Evolutionary conservation across 1,140 invertebrate species (phyloP), one percentile per base, ranked within the genome.

Genomic region (Aleiodes sp.): DNA sequence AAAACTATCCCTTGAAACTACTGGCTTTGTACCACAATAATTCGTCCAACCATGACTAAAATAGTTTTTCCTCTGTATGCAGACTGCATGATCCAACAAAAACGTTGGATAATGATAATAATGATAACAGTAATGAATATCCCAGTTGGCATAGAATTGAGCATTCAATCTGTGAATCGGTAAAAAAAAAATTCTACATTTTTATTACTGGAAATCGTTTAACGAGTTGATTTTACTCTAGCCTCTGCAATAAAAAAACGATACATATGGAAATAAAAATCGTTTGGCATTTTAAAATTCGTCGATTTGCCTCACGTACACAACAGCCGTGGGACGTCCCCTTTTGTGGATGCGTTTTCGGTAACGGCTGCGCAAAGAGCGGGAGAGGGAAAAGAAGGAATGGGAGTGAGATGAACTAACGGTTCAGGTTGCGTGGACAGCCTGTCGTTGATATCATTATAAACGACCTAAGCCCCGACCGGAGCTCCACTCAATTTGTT

Each of bases 401-500:
- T 12, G 46, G 24, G 28, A 37, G 26, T 21, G 26, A 6, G 60
- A n/a, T n/a, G n/a, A 39, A 7, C 35, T n/a, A 39, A 7, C 10
- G 14, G 2, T 3, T 43, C 19, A 16, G n/a, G 39, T n/a, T 43
- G 63, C 28, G 60, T 66, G 72, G 66, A 73, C 74, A 72, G 70
- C 70, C 64, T 68, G 68, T 56, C 73, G 69, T 71, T 78, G 77
- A 78, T 78, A 75, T 75, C 72, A 78, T 81, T 77, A 77, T 76
- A 79, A 79, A 79, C 75, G 79, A 75, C 71, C 73, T 57, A 68
- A 67, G 70, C 14, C 43, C 60, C 61, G 67, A 76, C 76, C 75
- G 80, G 74, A 81, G 77, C 75, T 76, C 56, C 71, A 76, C 76
- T 78, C 75, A 78, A 81, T 81, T 80, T 78, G 73, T 79, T 80